Conservation (phyloP, 2,888 invertebrate species). For the Rhimphoctona megacephalus region DNA sequence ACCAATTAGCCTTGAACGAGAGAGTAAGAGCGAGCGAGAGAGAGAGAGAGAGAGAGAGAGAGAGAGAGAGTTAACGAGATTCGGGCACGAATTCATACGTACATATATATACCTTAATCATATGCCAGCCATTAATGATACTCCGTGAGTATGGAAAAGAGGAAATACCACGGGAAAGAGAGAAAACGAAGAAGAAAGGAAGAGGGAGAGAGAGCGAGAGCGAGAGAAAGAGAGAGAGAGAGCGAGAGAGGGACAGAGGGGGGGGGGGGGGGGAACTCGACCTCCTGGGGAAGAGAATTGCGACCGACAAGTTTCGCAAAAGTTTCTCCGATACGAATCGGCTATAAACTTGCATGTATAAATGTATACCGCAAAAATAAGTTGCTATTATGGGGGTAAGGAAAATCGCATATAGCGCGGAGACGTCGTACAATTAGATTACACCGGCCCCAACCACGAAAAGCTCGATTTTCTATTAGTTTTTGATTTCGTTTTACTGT, state of each 20-base stretch:
- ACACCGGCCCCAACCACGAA: neutral
- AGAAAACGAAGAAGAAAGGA: neutral
- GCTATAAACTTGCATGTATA: constrained; percentile 37
- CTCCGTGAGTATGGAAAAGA: constrained; percentile 42
- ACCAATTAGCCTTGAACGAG: constrained; percentile 78
- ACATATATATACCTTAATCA: constrained; percentile 22
- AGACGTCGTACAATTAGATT: neutral
- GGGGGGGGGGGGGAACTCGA: neutral
- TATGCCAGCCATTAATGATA: constrained; percentile 31
- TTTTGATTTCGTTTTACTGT: neutral
- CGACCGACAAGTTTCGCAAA: constrained; percentile 41
- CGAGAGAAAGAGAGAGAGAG: neutral
- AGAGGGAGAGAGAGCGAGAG: neutral
- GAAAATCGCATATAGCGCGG: neutral
- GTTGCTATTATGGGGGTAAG: constrained; percentile 23
- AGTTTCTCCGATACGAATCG: constrained; percentile 55
- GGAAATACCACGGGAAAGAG: constrained; percentile 34
- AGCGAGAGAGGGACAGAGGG: no score
- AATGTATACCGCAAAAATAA: constrained; percentile 7
- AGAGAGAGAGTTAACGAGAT: constrained; percentile 79
- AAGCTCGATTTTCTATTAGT: neutral
- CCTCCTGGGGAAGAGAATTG: constrained; percentile 14
- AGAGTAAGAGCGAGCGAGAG: neutral
- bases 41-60: constrained; percentile 70
- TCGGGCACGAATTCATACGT: constrained; percentile 66